Evolutionary conservation across 2,113 vertebrate genomes (phyloP).

Genomic region (Columba livia): DNA sequence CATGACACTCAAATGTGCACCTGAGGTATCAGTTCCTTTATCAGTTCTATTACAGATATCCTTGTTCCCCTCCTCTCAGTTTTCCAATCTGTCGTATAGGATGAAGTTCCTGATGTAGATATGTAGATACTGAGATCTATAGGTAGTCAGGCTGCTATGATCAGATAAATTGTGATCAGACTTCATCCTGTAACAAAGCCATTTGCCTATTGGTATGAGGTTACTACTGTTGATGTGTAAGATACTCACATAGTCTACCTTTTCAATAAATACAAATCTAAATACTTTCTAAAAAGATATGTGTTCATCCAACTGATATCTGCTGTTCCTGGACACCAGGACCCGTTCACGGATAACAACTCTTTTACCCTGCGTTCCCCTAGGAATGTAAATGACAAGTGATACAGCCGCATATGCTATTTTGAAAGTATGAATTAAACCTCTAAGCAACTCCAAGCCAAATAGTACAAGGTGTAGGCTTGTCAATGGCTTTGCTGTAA

Average conservation of each 20-base stretch:
- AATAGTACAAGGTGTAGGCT: background rate
- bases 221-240: background rate
- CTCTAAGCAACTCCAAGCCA: background rate
- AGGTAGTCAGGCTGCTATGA: background rate
- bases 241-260: background rate
- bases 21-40: background rate
- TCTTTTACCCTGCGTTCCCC: background rate
- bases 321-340: background rate
- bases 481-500: background rate
- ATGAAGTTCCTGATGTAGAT: background rate
- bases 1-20: fast-evolving
- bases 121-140: background rate
- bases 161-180: background rate
- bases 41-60: background rate
- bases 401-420: background rate
- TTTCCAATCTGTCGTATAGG: background rate
- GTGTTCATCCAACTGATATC: background rate
- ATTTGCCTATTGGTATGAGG: background rate
- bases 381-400: background rate
- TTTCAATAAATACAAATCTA: background rate
- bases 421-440: background rate
- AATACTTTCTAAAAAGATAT: background rate
- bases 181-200: background rate
- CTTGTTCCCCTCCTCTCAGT: background rate
- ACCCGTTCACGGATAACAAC: background rate